Conservation (phyloP, 2,113 vertebrate species). For the Canis aureus region DNA sequence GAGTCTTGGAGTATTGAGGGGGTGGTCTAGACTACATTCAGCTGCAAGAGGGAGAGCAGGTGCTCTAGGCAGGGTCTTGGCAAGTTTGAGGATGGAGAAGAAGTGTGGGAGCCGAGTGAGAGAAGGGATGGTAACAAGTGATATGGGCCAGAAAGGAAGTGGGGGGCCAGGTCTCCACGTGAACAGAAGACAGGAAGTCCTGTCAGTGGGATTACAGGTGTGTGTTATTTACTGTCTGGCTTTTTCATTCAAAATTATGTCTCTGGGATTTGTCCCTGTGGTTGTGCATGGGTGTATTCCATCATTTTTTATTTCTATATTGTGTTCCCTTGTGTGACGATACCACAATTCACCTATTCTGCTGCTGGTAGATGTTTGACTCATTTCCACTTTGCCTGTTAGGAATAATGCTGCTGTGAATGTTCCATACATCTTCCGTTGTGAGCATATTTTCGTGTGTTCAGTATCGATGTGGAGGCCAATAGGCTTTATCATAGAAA, state of each 20-base stretch:
- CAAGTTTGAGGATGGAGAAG: background rate
- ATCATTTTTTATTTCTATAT: accelerated
- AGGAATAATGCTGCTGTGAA: background rate
- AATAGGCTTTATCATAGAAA: accelerated
- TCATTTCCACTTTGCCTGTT: background rate
- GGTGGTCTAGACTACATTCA: accelerated
- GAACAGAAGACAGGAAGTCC: background rate
- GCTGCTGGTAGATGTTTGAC: background rate
- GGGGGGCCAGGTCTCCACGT: accelerated
- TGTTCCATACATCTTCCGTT: accelerated
- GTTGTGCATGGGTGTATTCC: accelerated
- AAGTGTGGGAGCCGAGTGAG: accelerated
- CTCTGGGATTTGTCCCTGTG: background rate
- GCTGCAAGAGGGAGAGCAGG: no score
- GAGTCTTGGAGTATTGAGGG: accelerated
- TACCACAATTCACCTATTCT: accelerated
- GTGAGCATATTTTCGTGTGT: background rate
- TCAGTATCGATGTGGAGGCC: background rate
- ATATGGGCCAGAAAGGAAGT: accelerated
- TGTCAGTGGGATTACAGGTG: accelerated
- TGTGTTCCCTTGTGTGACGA: no score
- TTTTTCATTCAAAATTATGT: accelerated
- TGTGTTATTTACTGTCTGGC: accelerated
- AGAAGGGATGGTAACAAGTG: accelerated
- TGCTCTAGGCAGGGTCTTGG: background rate